Conservation (phyloP, 2,797 vertebrate genomes). For the Megalops cyprinoides region DNA sequence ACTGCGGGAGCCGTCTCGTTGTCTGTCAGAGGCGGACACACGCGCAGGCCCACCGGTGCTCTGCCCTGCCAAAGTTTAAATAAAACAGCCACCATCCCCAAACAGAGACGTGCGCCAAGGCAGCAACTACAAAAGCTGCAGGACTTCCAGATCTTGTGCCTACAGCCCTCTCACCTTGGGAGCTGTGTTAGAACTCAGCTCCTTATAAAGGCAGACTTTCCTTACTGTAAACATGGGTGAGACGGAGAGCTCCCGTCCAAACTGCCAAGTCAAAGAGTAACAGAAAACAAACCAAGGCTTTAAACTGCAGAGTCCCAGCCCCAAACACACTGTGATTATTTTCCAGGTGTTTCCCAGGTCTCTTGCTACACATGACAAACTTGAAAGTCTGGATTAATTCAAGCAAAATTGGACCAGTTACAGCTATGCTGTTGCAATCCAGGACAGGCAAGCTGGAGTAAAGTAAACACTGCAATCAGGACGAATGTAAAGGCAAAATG, state of each 20-base stretch:
- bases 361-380: conserved; percentile 27
- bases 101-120: conserved; percentile 28
- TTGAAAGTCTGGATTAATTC: conserved; percentile 26
- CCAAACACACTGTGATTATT: conserved; percentile 36
- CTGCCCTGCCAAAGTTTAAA: conserved; percentile 14
- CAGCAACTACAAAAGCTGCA: conserved; percentile 41
- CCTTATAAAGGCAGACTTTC: conserved; percentile 44
- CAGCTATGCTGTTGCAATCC: not conserved
- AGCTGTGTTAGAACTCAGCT: conserved; percentile 35
- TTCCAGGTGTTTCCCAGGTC: conserved; percentile 25
- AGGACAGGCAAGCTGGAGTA: not conserved
- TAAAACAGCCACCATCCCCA: conserved; percentile 25
- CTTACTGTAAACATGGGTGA: conserved; percentile 45
- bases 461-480: not conserved
- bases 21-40: conserved; percentile 37
- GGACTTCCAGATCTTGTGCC: conserved; percentile 40
- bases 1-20: conserved; percentile 36
- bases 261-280: conserved; percentile 21
- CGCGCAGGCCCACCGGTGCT: conserved; percentile 1
- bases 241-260: conserved; percentile 13
- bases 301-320: conserved; percentile 27
- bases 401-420: not conserved
- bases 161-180: conserved; percentile 30
- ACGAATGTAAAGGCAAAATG: conserved; percentile 4
- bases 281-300: conserved; percentile 34